These are phyloP conservation scores for Recurvirostra avosetta DNA, from an alignment of 2,113 vertebrate genomes.

Conservation along the genomic window DNA sequence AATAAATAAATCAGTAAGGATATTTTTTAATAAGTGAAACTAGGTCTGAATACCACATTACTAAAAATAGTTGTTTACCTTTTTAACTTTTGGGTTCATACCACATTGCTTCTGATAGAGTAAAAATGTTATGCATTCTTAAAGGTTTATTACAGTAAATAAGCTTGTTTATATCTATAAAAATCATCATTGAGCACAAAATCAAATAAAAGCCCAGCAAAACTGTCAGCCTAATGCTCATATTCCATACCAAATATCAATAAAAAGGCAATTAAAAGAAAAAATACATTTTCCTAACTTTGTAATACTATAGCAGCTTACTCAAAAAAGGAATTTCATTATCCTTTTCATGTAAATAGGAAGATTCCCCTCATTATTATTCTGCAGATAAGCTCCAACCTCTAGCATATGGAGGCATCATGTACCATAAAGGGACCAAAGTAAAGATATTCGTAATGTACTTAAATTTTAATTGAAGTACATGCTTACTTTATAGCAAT, in stretches of 20 bases:
- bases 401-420: not conserved
- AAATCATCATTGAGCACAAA: not conserved
- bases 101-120: not conserved
- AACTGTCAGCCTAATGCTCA: not conserved
- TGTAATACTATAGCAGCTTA: not conserved
- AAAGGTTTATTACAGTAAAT: not conserved
- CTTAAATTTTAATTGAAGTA: not conserved
- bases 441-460: not conserved
- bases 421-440: not conserved
- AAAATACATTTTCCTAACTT: not conserved
- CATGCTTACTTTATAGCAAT: not conserved
- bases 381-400: not conserved
- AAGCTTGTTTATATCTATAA: not conserved
- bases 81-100: not conserved
- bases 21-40: not conserved
- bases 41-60: not conserved
- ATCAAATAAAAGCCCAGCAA: not conserved
- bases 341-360: not conserved
- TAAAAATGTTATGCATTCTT: not conserved
- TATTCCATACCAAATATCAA: not conserved
- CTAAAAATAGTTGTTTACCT: not conserved
- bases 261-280: not conserved
- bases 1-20: not conserved
- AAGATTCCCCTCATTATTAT: not conserved
- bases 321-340: not conserved